phyloP scores from a whole-genome alignment of 2,113 vertebrate genomes.

The Callorhinus ursinus region DNA sequence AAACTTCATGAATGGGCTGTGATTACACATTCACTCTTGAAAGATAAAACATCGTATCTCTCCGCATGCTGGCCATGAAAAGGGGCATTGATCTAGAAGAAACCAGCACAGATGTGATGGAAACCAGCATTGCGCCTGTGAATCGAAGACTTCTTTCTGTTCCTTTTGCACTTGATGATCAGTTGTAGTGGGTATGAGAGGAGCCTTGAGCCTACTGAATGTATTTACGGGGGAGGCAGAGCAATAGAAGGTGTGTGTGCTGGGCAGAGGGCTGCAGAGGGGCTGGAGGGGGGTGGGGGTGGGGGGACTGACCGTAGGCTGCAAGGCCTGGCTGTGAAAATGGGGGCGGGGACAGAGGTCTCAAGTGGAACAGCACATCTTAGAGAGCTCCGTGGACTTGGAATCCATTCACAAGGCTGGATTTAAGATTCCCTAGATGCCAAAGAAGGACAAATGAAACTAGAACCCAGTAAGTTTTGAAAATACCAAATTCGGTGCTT shows the following conservation, averaged over 20 bases:
- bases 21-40: neutral
- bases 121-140: neutral
- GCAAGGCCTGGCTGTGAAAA: neutral
- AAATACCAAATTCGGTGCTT: neutral
- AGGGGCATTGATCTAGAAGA: neutral
- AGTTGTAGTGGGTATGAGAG: neutral
- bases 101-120: neutral
- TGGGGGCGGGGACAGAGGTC: neutral
- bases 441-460: neutral
- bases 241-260: neutral
- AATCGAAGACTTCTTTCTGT: neutral
- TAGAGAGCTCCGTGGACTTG: neutral
- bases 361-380: neutral
- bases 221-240: neutral
- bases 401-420: neutral
- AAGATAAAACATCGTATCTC: neutral
- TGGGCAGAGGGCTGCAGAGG: neutral
- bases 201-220: neutral
- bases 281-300: too few species aligned
- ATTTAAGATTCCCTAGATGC: neutral
- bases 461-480: neutral
- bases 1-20: neutral
- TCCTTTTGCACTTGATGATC: neutral
- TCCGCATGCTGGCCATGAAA: neutral
- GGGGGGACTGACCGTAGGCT: neutral